Conservation (phyloP, 2,888 invertebrate genomes). For the Limnephilus auricula region DNA sequence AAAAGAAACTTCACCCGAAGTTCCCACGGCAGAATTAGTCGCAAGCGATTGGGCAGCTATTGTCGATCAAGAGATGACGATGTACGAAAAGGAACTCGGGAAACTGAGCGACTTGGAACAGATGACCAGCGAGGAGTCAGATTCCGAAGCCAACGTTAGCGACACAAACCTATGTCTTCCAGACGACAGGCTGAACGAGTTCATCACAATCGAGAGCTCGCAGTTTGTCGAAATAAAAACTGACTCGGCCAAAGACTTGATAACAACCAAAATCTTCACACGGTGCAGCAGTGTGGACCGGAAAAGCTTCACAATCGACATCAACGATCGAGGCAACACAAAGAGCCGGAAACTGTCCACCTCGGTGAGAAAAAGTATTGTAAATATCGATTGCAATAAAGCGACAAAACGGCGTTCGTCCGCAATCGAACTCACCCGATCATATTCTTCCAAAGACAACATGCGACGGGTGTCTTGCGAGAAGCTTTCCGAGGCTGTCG, state of each 20-base stretch:
- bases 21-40: slow-evolving; percentile 69
- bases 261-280: slow-evolving; percentile 55
- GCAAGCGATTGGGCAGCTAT: slow-evolving; percentile 69
- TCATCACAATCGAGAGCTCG: slow-evolving; percentile 75
- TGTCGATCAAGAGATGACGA: slow-evolving; percentile 75
- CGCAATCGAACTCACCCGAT: slow-evolving; percentile 59
- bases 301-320: slow-evolving; percentile 37
- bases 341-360: slow-evolving; percentile 46
- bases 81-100: slow-evolving; percentile 74
- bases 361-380: slow-evolving; percentile 42
- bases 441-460: slow-evolving; percentile 51
- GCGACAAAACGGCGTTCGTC: slow-evolving; percentile 60
- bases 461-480: slow-evolving; percentile 59
- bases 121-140: slow-evolving; percentile 73
- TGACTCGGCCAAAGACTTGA: slow-evolving; percentile 68
- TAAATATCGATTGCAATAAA: slow-evolving; percentile 9
- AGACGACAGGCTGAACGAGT: slow-evolving; percentile 75
- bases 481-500: slow-evolving; percentile 32
- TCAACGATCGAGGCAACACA: slow-evolving; percentile 34
- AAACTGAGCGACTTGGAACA: slow-evolving; percentile 68
- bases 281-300: slow-evolving; percentile 55
- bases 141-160: slow-evolving; percentile 70
- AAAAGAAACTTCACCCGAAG: slow-evolving; percentile 70
- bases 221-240: slow-evolving; percentile 72
- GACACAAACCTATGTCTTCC: slow-evolving; percentile 69